A percentile compares a stretch with the other conserved stretches of the same genome.
These are phyloP conservation scores for Camelus bactrianus DNA, from an alignment of 2,113 vertebrate genomes.

Conservation along the genomic window DNA sequence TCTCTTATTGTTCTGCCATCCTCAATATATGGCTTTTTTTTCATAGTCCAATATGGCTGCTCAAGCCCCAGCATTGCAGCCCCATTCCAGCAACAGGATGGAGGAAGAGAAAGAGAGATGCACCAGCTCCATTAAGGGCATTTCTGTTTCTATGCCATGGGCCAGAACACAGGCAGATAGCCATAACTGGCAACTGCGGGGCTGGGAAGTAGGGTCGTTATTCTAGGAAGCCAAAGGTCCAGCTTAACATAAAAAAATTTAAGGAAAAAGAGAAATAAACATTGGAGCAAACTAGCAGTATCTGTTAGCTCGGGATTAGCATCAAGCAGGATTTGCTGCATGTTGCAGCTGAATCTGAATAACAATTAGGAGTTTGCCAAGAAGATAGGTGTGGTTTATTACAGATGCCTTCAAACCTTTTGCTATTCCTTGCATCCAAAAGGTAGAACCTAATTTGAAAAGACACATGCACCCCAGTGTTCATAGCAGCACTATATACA, in stretches of 20 bases:
- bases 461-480: too few relatives aligned
- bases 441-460: background rate
- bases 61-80: background rate
- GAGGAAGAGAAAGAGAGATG: background rate
- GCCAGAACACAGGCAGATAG: background rate
- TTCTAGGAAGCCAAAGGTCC: background rate
- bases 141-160: background rate
- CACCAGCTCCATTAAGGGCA: background rate
- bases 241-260: background rate
- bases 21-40: background rate
- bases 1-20: background rate
- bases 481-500: too few relatives aligned
- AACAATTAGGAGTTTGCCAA: background rate
- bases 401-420: background rate
- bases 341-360: background rate
- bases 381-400: background rate
- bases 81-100: background rate
- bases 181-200: background rate
- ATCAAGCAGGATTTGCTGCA: background rate
- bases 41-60: background rate
- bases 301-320: background rate
- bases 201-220: background rate
- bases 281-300: background rate
- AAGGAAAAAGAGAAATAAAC: background rate
- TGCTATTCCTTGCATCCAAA: background rate